A percentile compares a stretch with the other conserved stretches of the same genome.
Conservation (phyloP, 2,888 invertebrate species). For the Monopis laevigella region DNA sequence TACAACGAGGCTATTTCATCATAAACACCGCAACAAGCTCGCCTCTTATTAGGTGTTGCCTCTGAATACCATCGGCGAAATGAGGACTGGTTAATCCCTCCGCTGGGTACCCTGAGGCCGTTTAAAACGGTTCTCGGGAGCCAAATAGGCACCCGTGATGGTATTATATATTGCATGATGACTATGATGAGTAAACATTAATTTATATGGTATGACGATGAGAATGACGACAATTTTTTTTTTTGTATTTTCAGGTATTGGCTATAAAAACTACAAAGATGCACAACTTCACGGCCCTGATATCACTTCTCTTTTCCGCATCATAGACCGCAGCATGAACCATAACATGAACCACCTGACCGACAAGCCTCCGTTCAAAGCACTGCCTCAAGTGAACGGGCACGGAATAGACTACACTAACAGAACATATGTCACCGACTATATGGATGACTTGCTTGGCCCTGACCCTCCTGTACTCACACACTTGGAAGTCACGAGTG, state of each 20-base stretch:
- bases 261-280: slow-evolving; percentile 34
- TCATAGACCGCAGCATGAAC: slow-evolving; percentile 28
- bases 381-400: slow-evolving; percentile 28
- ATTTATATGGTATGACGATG: too few species aligned
- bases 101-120: too few species aligned
- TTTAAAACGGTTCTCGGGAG: too few species aligned
- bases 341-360: slow-evolving; percentile 30
- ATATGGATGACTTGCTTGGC: slow-evolving; percentile 36
- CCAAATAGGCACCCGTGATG: too few species aligned
- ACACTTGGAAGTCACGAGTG: slow-evolving; percentile 28
- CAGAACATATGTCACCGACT: slow-evolving; percentile 30
- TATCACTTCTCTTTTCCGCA: slow-evolving; percentile 35
- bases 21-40: too few species aligned
- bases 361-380: slow-evolving; percentile 30
- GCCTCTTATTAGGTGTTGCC: too few species aligned
- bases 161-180: too few species aligned
- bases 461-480: slow-evolving; percentile 41
- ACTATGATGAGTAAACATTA: too few species aligned
- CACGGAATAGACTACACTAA: slow-evolving; percentile 47
- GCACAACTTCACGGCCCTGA: slow-evolving; percentile 37
- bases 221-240: too few species aligned
- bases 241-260: slow-evolving; percentile 45
- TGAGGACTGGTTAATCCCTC: too few species aligned
- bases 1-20: too few species aligned
- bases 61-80: too few species aligned